Conservation (phyloP, 1,140 invertebrate species). For the Parasteatoda tepidariorum region DNA sequence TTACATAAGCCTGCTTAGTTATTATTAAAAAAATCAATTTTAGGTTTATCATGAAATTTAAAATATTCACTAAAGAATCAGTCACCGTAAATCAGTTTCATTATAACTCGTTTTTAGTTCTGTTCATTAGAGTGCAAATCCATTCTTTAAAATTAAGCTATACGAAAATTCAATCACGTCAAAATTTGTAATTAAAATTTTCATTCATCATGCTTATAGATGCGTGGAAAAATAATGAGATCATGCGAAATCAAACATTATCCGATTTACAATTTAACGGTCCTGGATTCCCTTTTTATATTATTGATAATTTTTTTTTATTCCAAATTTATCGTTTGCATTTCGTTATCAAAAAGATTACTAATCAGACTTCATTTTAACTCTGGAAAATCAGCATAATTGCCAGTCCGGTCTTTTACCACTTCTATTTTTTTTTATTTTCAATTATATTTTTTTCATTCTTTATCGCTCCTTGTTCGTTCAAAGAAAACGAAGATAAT, state of each 20-base stretch:
- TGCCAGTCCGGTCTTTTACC: conserved; percentile 24
- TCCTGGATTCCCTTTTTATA: background rate
- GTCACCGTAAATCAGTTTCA: too few species aligned
- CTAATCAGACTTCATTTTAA: conserved; percentile 60
- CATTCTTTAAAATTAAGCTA: background rate
- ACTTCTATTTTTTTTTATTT: conserved; percentile 8
- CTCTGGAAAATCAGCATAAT: conserved; percentile 57
- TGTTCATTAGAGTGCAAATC: background rate
- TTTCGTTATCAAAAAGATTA: conserved; percentile 52
- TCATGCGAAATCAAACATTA: conserved; percentile 45
- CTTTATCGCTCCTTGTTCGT: background rate
- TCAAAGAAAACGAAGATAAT: conserved; percentile 30
- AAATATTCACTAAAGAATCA: too few species aligned
- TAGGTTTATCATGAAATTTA: too few species aligned
- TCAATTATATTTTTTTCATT: background rate
- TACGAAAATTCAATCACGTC: background rate
- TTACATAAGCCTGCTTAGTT: too few species aligned
- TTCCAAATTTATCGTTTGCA: conserved; percentile 30
- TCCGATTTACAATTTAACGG: conserved; percentile 51
- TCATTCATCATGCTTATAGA: conserved; percentile 6
- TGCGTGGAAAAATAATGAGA: conserved; percentile 29
- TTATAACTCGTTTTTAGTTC: background rate
- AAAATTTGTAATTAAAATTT: conserved; percentile 27
- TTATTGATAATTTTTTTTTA: background rate
- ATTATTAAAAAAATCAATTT: too few species aligned